Evolutionary conservation across 2,113 vertebrate species (phyloP), one percentile per base, ranked within the genome.

Genomic region (Lampris megalopsis): DNA sequence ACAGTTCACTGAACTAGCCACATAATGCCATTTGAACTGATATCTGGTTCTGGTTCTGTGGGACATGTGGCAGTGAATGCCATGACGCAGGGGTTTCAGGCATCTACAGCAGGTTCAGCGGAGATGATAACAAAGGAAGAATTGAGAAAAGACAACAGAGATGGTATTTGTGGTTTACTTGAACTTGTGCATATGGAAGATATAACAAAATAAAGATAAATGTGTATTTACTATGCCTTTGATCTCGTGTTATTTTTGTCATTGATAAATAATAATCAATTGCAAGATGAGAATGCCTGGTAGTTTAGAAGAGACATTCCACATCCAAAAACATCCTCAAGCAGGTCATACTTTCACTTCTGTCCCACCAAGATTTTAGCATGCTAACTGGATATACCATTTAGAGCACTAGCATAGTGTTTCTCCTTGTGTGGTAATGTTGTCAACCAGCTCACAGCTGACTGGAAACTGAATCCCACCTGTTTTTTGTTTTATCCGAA

Each of bases 191-290:
- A 37, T 68, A 77, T 77, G 70, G 64, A 84, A 85, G 83, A 80
- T 83, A 86, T 73, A 82, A 84, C 59, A 74, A 77, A 69, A 71
- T 83, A 83, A 81, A 80, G 79, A 42, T 84, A 66, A 77, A 81
- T 38, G 37, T 63, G 64, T 75, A 84, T 82, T 86, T 88, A 75
- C 74, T 86, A 67, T 65, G 11, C 50, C 75, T 75, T 62, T 56
- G 70, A 77, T 62, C 71, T 80, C 63, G 13, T 61, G 67, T 57
- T 57, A 6, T 35, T 47, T 70, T 65, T 58, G 11, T 43, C 58
- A 13, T 58, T 48, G 62, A 63, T 61, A 73, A 57, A 62, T 52
- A 11, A 56, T n/a, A 60, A n/a, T 45, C 43, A 59, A 37, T 9
- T 59, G 43, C n/a, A 65, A 54, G 9, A 79, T 24, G 69, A 59